These are phyloP conservation scores for Sebastes glaucus DNA, from an alignment of 2,797 vertebrate genomes.

Conservation along the genomic window DNA sequence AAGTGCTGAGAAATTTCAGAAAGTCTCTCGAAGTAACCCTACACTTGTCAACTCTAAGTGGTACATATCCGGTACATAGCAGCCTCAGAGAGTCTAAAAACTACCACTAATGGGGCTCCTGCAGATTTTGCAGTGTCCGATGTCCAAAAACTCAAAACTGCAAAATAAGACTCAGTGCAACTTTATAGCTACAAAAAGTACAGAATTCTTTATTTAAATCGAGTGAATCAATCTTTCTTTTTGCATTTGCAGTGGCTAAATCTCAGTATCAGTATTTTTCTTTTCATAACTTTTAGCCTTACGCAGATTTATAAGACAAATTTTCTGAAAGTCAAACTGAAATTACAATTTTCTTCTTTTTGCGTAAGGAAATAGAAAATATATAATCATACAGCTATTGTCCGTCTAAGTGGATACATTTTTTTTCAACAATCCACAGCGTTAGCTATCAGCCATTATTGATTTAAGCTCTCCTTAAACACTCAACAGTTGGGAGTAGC, in stretches of 20 bases:
- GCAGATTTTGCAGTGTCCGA: conserved; percentile 37
- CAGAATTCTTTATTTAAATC: background rate
- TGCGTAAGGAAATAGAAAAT: background rate
- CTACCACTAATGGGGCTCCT: conserved; percentile 49
- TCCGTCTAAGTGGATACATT: background rate
- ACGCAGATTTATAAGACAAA: background rate
- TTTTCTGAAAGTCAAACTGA: background rate
- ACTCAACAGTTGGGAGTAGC: background rate
- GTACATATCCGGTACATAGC: conserved; percentile 69
- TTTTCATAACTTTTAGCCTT: too few species aligned
- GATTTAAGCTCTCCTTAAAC: background rate
- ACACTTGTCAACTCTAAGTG: conserved; percentile 73
- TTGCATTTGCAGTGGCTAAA: background rate
- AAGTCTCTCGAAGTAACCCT: conserved; percentile 77
- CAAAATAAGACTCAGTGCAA: conserved; percentile 8
- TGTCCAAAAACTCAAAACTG: conserved; percentile 38
- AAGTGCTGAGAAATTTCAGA: conserved; percentile 76
- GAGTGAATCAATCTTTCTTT: background rate
- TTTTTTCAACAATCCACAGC: background rate
- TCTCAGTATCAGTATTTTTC: background rate
- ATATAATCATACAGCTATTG: background rate
- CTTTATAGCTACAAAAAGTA: background rate
- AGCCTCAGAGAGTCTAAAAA: conserved; percentile 55
- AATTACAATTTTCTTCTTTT: background rate
- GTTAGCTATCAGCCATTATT: background rate